Base-by-base conservation (phyloP, 2,113 vertebrate species). In the Cynoglossus semilaevis region DNA sequence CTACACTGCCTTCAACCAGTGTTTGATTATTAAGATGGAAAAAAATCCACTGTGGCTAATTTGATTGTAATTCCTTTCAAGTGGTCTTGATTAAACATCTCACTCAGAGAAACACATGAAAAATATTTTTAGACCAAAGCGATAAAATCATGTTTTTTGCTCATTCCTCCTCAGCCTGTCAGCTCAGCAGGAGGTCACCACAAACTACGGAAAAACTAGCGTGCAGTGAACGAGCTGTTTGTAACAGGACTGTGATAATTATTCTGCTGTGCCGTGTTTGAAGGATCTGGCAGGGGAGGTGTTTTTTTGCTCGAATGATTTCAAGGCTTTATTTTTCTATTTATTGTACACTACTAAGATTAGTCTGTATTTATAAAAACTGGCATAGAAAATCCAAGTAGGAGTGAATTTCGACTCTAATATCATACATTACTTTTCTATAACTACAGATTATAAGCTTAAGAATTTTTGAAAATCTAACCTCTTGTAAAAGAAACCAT, bases 191-290 rank as follows among this genome's bases (percentile, higher is more conserved):
- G 60, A 16, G 11, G 29, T 2, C 1, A 4, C 19, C 50, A 59
- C 36, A 65, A 65, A 70, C 59, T 53, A 55, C 59, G 67, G 52
- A 59, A 41, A 29, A 58, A 70, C 60, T 49, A 40, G 56, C 36
- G 37, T n/a, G 0, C 35, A 52, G 40, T 47, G 49, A 0, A n/a
- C 7, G 11, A n/a, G 22, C 53, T 29, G 19, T 61, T 29, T 73
- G 55, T 41, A 10, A 45, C 14, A 49, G 45, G 44, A 48, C 46
- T 53, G 40, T 40, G 6, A 15, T 54, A 55, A 58, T 55, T 61
- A 38, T 50, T 53, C 15, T 49, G 41, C 35, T 1, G 13, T 34
- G 2, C 15, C 68, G 48, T 67, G 65, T 17, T 77, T 63, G 66
- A 53, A 42, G 36, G 37, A 38, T 3, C 16, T 14, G 48, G 19